These are phyloP conservation scores for Pomatorhinus ruficollis DNA, from an alignment of 2,113 vertebrate genomes.

Conservation along the genomic window DNA sequence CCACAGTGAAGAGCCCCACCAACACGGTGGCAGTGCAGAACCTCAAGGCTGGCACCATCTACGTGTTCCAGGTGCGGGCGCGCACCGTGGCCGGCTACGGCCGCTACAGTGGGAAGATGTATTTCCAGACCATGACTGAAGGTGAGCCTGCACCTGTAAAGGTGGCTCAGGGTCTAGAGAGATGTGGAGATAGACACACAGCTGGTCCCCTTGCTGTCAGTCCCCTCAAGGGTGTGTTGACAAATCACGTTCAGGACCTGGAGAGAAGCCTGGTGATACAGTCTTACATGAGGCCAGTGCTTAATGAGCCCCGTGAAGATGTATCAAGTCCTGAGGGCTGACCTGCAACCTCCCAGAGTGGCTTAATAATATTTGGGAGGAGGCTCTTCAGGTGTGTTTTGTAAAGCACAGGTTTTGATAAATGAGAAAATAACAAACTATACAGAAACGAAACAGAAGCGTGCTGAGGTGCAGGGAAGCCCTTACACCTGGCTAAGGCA, in stretches of 20 bases:
- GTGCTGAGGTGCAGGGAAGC: background rate
- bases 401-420: background rate
- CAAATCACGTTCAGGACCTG: background rate
- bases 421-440: background rate
- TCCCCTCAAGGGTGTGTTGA: background rate
- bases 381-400: background rate
- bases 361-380: background rate
- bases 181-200: background rate
- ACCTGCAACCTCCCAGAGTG: background rate
- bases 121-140: constrained; percentile 98
- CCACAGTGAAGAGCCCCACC: constrained; percentile 90
- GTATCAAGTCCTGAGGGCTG: background rate
- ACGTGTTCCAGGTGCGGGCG: constrained; percentile 95
- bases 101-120: constrained; percentile 96
- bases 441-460: background rate
- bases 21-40: constrained; percentile 89
- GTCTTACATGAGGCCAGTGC: background rate
- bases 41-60: constrained; percentile 90
- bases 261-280: background rate
- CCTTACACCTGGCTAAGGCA: background rate
- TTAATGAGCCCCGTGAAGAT: background rate
- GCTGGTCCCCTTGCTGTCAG: background rate
- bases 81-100: constrained; percentile 95
- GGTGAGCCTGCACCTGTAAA: constrained; percentile 71
- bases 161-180: background rate